Evolutionary conservation across 2,797 vertebrate genomes (phyloP), one percentile per base, ranked within the genome.

Genomic region (Gambelia wislizenii): DNA sequence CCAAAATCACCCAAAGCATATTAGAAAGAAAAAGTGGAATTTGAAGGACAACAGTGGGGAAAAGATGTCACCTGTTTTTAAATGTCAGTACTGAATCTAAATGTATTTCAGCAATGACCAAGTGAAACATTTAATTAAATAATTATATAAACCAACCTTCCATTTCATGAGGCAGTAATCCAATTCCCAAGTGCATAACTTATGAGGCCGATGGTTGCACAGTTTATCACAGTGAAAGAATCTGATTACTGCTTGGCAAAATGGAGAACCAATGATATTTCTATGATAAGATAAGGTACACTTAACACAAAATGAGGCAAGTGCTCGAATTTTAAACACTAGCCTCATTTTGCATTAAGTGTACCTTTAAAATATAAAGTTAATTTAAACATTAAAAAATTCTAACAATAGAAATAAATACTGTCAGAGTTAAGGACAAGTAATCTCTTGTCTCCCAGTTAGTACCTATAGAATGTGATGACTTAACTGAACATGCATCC

Each of bases 111-210:
- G 95, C 94, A 95, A 89, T 95, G 94, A 96, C 95, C 88, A 93
- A 95, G 93, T 92, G 78, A 91, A 95, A 92, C 93, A 93, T 95
- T 96, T 96, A 95, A 96, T 96, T 95, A 96, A 96, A 94, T 95
- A 95, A 96, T 96, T 95, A 95, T 92, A 94, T 95, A 96, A 79
- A 95, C 95, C 95, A 95, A 56, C 86, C 86, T 92, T 95, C 92
- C 92, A 89, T 93, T 96, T 95, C 94, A 95, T 93, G 94, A 95
- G 95, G 93, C 93, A 92, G 94, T 96, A 94, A 95, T 92, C 95
- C 92, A 96, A 79, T 94, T 95, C 95, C 90, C 90, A 90, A 95
- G 91, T 93, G 93, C 90, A 70, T 90, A 95, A 96, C 91, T 89
- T 91, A 91, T 52, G 91, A 95, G 90, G 82, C 93, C 1, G 67